Base-by-base conservation (phyloP, 2,888 invertebrate genomes). In the Diarsia rubi region DNA sequence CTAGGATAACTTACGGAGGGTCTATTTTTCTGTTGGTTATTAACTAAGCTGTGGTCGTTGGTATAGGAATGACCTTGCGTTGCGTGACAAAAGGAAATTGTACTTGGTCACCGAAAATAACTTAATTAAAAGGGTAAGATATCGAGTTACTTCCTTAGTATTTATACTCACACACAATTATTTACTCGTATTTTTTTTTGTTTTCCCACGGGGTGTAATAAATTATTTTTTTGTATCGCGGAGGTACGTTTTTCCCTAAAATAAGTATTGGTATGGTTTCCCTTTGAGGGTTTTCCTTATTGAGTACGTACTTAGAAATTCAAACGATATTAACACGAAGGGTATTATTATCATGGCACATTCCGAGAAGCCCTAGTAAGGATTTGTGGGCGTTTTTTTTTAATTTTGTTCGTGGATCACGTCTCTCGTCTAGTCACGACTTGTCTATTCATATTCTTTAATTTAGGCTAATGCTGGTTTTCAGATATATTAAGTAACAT, bases 61-160 rank as follows among this genome's bases (percentile, higher is more conserved):
- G 27, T 62, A 49, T 49, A 44, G 54, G 80, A 88, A 88, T 87
- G 91, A 90, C 93, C 91, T 94, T 93, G 93, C 91, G 89, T 94
- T 90, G 93, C 93, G 93, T 94, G 94, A 88, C 91, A 88, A 90
- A 89, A 85, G 81, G 86, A 86, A 90, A 91, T 93, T 89, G 84
- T 88, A 90, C 85, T 87, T 81, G 76, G 64, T 69, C 79, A 73
- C 74, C 63, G 73, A 86, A 90, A 90, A 91, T 89, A 88, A 88
- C 90, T 89, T 90, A 91, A 91, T 92, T 91, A 90, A 93, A 90
- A 90, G 83, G 88, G 89, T 86, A 86, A 90, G 89, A 90, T 90
- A 90, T 90, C 88, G 83, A 54, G 84, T 76, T 70, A 83, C 86
- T 85, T 84, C 88, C 84, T 87, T 83, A 85, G 73, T 85, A 76